Evolutionary conservation across 1,140 invertebrate species (phyloP).

Genomic region (Laodelphax striatellus): DNA sequence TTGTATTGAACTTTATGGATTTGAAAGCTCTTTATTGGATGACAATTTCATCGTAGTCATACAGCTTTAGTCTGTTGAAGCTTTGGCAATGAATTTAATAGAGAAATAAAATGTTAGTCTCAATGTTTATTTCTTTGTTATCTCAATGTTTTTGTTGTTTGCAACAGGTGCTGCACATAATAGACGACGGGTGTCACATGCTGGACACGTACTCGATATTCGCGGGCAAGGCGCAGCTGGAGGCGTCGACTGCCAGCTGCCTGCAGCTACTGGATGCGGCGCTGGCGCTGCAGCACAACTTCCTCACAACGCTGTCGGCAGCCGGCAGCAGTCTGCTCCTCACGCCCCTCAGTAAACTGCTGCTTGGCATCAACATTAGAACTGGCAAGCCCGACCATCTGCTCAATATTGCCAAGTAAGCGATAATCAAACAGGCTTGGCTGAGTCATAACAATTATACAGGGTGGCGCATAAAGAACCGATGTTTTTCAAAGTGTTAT

Average conservation of each 20-base stretch:
- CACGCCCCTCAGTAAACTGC: constrained; percentile 61
- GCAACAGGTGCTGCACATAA: constrained; percentile 49
- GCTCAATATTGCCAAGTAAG: constrained; percentile 60
- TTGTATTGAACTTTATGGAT: no score
- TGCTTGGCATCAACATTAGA: constrained; percentile 69
- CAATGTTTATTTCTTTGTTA: no score
- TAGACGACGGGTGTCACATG: constrained; percentile 64
- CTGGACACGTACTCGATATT: constrained; percentile 59
- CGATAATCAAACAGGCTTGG: no score
- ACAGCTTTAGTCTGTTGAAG: no score
- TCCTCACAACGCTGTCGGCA: constrained; percentile 43
- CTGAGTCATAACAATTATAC: no score
- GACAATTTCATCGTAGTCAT: no score
- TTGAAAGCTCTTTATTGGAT: no score
- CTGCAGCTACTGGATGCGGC: constrained; percentile 53
- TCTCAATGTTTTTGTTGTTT: no score
- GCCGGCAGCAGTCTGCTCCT: constrained; percentile 47
- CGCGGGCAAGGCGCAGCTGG: constrained; percentile 53
- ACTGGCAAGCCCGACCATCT: constrained; percentile 66
- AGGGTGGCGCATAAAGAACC: no score
- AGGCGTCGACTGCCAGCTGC: constrained; percentile 50
- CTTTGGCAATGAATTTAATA: no score
- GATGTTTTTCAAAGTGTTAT: no score
- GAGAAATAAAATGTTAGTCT: no score
- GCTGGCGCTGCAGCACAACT: constrained; percentile 49